Conservation (phyloP, 2,113 vertebrate genomes). For the Lycocorax pyrrhopterus region DNA sequence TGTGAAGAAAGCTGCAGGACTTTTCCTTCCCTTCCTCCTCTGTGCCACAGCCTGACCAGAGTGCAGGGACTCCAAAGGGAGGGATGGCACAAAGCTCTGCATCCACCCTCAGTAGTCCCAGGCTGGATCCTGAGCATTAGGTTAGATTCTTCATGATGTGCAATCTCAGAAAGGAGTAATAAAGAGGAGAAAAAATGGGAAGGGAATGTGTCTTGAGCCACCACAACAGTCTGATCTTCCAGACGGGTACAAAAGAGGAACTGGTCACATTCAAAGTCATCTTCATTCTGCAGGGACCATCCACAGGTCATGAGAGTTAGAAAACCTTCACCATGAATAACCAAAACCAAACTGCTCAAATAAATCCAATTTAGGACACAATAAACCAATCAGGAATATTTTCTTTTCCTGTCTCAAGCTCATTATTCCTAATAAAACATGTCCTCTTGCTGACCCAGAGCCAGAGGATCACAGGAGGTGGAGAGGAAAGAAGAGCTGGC, state of each 20-base stretch:
- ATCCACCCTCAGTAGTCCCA: background rate
- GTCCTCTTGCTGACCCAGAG: constrained; percentile 39
- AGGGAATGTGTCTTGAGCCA: background rate
- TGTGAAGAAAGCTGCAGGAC: background rate
- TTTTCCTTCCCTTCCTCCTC: background rate
- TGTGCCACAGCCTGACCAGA: background rate
- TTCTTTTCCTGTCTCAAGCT: constrained; percentile 38
- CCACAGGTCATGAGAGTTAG: background rate
- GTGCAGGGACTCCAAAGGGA: background rate
- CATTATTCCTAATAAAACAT: constrained; percentile 40
- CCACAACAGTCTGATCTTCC: background rate
- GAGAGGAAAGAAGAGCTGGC: constrained; percentile 10
- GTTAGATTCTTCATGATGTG: background rate
- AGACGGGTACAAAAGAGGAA: background rate
- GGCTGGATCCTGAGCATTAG: background rate
- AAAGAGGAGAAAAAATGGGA: background rate
- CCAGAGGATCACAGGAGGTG: background rate
- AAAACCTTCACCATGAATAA: background rate
- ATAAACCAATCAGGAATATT: constrained; percentile 14
- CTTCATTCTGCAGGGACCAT: background rate
- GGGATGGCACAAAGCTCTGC: background rate
- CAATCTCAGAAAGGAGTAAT: background rate
- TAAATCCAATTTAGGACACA: constrained; percentile 35
- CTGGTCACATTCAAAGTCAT: background rate
- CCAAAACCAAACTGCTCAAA: constrained; percentile 12